Conservation (phyloP, 1,140 invertebrate species). For the Ditylenchus dipsaci region DNA sequence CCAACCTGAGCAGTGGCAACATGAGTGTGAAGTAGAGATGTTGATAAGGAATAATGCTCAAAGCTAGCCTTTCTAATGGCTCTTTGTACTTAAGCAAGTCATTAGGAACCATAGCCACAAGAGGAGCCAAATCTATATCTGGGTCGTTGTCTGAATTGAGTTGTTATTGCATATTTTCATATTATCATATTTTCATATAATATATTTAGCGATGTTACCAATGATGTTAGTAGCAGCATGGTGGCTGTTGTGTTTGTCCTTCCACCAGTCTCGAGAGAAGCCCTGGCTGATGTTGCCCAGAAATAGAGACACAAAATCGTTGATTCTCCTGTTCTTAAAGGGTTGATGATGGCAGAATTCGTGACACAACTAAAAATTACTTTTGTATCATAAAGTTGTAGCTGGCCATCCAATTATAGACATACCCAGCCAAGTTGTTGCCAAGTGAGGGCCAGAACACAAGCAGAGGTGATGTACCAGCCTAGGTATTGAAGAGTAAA, state of each 20-base stretch:
- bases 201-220: too few relatives aligned
- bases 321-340: constrained; percentile 44
- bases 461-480: constrained; percentile 51
- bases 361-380: constrained; percentile 10
- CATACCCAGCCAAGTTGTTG: constrained; percentile 55
- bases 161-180: background rate
- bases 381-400: too few relatives aligned
- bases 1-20: constrained; percentile 51
- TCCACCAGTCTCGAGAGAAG: constrained; percentile 58
- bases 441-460: constrained; percentile 50
- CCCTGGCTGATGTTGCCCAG: constrained; percentile 54
- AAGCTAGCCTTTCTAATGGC: constrained; percentile 45
- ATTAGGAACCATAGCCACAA: constrained; percentile 48
- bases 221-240: constrained; percentile 57
- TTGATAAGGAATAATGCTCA: constrained; percentile 56
- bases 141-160: constrained; percentile 41
- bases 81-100: constrained; percentile 52
- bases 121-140: constrained; percentile 54
- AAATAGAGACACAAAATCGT: constrained; percentile 44
- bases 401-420: too few relatives aligned
- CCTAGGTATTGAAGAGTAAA: constrained; percentile 49
- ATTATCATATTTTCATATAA: background rate
- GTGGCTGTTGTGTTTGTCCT: constrained; percentile 56
- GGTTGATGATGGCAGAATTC: constrained; percentile 58
- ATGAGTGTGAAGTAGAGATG: constrained; percentile 53